phyloP scores from a whole-genome alignment of 2,113 vertebrate species.

The Nothocercus julius region DNA sequence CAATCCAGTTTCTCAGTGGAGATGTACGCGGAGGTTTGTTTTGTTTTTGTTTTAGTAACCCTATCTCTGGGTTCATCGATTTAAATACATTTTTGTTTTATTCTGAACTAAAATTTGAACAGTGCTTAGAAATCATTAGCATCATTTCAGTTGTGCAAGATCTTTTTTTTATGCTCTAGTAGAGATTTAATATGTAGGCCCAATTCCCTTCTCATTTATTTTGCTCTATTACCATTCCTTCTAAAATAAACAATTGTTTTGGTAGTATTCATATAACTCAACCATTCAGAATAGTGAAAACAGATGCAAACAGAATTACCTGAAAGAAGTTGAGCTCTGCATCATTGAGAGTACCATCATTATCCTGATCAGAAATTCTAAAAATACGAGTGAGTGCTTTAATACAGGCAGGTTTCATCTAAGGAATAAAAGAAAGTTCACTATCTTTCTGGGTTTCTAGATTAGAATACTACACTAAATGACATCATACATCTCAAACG shows the following conservation, averaged over 20 bases:
- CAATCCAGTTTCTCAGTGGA: not conserved
- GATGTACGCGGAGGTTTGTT: not conserved
- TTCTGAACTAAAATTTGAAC: not conserved
- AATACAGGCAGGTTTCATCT: constrained; percentile 95
- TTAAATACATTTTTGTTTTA: not conserved
- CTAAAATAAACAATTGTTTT: not conserved
- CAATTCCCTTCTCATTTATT: not conserved
- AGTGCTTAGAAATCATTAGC: not conserved
- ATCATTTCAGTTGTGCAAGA: not conserved
- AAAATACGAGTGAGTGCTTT: constrained; percentile 97
- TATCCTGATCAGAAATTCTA: constrained; percentile 97
- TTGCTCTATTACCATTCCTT: not conserved
- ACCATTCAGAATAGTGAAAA: not conserved
- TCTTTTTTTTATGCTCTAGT: not conserved
- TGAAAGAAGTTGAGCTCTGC: constrained; percentile 98
- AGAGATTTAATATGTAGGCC: not conserved
- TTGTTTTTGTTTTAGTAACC: not conserved
- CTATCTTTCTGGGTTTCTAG: not conserved
- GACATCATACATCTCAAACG: not conserved
- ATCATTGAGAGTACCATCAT: constrained; percentile 96
- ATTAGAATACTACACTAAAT: not conserved
- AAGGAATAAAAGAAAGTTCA: constrained; percentile 43
- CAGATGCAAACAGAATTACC: constrained; percentile 70
- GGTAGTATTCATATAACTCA: not conserved
- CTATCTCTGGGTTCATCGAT: not conserved